Percentiles rank a stretch among this genome's conserved stretches.
phyloP scores from a whole-genome alignment of 2,888 invertebrate species.

The Plemyria rubiginata region DNA sequence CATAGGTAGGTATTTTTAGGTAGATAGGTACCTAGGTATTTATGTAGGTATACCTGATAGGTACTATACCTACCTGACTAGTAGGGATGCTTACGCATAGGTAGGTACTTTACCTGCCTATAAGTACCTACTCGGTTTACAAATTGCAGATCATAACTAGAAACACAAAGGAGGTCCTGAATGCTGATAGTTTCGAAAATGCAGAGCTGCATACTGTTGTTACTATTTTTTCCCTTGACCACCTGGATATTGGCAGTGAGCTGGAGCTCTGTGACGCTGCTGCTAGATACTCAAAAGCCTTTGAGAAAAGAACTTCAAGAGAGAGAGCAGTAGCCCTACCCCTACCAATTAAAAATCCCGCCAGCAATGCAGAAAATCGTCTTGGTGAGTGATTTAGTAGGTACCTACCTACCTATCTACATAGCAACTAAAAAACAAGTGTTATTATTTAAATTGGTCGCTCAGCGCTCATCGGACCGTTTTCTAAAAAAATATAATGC shows the following conservation, averaged over 20 bases:
- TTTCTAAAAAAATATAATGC: too few species aligned
- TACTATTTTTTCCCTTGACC: slow-evolving; percentile 90
- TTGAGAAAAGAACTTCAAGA: slow-evolving; percentile 63
- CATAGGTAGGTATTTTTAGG: too few species aligned
- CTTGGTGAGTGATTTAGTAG: slow-evolving; percentile 52
- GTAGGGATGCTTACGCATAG: too few species aligned
- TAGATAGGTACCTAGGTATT: too few species aligned
- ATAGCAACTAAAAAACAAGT: too few species aligned
- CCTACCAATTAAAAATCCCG: slow-evolving; percentile 64
- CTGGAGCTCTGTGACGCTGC: slow-evolving; percentile 91
- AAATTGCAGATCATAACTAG: slow-evolving; percentile 88
- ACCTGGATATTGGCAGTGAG: slow-evolving; percentile 90
- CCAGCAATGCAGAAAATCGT: slow-evolving; percentile 76
- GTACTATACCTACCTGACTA: too few species aligned
- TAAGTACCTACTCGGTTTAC: background rate
- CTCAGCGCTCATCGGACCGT: too few species aligned
- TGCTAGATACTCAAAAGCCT: slow-evolving; percentile 80
- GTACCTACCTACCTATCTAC: too few species aligned
- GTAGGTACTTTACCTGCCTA: too few species aligned
- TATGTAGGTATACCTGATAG: too few species aligned
- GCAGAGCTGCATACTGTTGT: slow-evolving; percentile 90
- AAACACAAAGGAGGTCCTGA: slow-evolving; percentile 90
- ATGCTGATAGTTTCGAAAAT: slow-evolving; percentile 91
- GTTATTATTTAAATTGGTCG: too few species aligned
- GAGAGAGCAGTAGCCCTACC: slow-evolving; percentile 57